Evolutionary conservation across 1,140 invertebrate species (phyloP).

Genomic region (Acromyrmex echinatior): DNA sequence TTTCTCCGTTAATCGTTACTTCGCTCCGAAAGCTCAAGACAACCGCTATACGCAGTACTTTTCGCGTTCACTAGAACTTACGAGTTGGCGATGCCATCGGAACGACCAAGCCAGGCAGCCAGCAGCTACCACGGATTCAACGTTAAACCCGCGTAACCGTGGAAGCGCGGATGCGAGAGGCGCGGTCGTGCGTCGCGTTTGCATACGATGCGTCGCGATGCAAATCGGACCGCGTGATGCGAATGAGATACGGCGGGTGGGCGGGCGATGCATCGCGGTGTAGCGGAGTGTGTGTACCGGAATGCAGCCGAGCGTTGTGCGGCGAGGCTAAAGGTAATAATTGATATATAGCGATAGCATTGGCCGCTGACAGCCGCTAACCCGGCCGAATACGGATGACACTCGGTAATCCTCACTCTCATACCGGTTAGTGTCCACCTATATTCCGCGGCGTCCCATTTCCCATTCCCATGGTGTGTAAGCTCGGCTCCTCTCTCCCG

Average conservation of each 20-base stretch:
- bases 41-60: conserved; percentile 30
- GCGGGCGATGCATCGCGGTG: conserved; percentile 35
- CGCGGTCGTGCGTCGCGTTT: conserved; percentile 34
- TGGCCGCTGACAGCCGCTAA: conserved; percentile 85
- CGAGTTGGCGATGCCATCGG: conserved; percentile 49
- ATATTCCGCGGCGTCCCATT: conserved; percentile 78
- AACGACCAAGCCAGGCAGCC: neutral
- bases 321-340: conserved; percentile 80
- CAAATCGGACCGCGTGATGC: conserved; percentile 76
- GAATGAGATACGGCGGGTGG: conserved; percentile 42
- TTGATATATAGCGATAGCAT: conserved; percentile 84
- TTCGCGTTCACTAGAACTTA: conserved; percentile 67
- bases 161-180: conserved; percentile 37
- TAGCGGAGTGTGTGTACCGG: conserved; percentile 49
- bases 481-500: conserved; percentile 56
- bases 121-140: conserved; percentile 27
- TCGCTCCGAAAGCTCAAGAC: conserved; percentile 51
- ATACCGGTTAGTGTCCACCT: conserved; percentile 81
- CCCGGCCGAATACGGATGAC: conserved; percentile 85
- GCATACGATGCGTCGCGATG: conserved; percentile 64
- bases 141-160: conserved; percentile 67
- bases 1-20: neutral
- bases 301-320: conserved; percentile 67
- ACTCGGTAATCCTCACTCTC: conserved; percentile 84
- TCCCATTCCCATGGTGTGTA: conserved; percentile 77